These are phyloP conservation scores for Diadophis punctatus DNA, from an alignment of 2,113 vertebrate genomes.

Conservation along the genomic window DNA sequence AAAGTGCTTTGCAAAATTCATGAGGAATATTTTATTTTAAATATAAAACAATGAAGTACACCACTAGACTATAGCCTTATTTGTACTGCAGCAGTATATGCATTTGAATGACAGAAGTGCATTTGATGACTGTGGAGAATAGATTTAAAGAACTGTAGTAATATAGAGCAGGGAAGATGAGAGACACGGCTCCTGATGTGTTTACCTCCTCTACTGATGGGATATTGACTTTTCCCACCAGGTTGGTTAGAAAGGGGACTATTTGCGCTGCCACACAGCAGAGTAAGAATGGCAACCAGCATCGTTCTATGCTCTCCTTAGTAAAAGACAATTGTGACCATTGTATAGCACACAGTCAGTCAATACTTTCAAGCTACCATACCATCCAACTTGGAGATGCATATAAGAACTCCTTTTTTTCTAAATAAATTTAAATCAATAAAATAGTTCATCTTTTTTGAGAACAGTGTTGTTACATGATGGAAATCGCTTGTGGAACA, in stretches of 20 bases:
- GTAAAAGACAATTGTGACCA: constrained; percentile 70
- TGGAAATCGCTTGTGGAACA: constrained; percentile 34
- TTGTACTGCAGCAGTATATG: constrained; percentile 44
- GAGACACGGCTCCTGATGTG: constrained; percentile 77
- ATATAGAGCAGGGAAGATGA: constrained; percentile 72
- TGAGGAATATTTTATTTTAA: constrained; percentile 65
- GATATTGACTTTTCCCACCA: constrained; percentile 87
- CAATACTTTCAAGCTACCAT: constrained; percentile 63
- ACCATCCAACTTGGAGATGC: constrained; percentile 62
- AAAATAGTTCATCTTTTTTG: constrained; percentile 50
- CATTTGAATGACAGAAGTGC: constrained; percentile 72
- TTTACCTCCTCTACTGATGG: constrained; percentile 83
- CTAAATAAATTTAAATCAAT: constrained; percentile 67
- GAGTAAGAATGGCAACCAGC: constrained; percentile 76
- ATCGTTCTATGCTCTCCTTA: constrained; percentile 67
- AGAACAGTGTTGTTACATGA: constrained; percentile 45
- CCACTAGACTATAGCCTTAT: constrained; percentile 42
- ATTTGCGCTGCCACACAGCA: constrained; percentile 78
- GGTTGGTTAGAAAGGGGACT: constrained; percentile 82
- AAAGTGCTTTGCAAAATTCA: constrained; percentile 48
- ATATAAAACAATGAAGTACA: constrained; percentile 48
- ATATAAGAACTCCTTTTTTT: constrained; percentile 66
- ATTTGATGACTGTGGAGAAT: constrained; percentile 68
- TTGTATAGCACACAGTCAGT: constrained; percentile 64
- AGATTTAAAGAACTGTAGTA: constrained; percentile 70